These are phyloP conservation scores for Zonotrichia leucophrys DNA, from an alignment of 2,113 vertebrate species.

Conservation along the genomic window DNA sequence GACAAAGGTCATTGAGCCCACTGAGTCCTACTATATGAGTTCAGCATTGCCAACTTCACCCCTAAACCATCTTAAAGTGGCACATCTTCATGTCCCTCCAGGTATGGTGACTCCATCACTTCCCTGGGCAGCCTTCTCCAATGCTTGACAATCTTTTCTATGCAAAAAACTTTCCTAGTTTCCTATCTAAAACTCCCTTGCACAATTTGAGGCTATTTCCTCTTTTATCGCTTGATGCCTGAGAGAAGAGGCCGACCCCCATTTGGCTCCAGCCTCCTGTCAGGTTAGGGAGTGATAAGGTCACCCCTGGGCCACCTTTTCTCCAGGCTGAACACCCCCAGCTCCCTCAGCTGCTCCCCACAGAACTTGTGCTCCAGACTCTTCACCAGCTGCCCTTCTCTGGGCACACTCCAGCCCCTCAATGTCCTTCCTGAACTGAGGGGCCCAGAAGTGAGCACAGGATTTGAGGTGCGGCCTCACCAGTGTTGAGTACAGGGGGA, in stretches of 20 bases:
- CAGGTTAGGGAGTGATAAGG: too few relatives aligned
- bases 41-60: neutral
- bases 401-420: fast-evolving
- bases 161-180: neutral
- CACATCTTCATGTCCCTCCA: neutral
- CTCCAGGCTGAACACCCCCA: neutral
- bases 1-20: neutral
- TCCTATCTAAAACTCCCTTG: neutral
- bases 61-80: neutral
- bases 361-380: neutral
- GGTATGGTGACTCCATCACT: neutral
- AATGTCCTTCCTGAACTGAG: neutral
- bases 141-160: neutral
- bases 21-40: neutral
- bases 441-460: fast-evolving
- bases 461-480: neutral
- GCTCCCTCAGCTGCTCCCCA: neutral
- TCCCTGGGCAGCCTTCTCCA: neutral
- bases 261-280: neutral
- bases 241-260: fast-evolving
- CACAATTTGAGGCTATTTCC: neutral
- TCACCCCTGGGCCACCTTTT: neutral
- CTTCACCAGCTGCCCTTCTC: neutral
- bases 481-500: fast-evolving
- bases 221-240: neutral